Base-by-base conservation (phyloP, 2,888 invertebrate genomes). In the Gari tellinella region DNA sequence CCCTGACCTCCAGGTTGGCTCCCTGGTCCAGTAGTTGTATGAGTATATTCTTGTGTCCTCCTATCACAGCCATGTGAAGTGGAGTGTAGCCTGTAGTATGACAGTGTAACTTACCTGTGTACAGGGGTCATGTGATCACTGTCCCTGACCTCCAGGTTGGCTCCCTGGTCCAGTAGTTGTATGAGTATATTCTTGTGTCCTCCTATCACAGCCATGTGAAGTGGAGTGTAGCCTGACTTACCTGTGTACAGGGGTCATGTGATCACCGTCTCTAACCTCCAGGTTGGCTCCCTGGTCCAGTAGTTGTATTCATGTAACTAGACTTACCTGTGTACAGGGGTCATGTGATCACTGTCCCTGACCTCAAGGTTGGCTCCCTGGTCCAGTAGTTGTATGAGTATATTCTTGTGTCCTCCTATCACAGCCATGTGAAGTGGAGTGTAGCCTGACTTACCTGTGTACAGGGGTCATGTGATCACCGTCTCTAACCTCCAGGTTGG, bases 311-410 rank as follows among this genome's bases (percentile, higher is more conserved):
- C n/a, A n/a, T n/a, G n/a, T 31, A 31, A 10, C 31, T 31, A 31
- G 31, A 31, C 31, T 31, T 61, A 83, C 81, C 80, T 83, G 61
- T 83, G 83, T 21, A 80, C 72, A 21, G 83, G 81, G 0, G 81
- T 83, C 78, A 83, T 81, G 37, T 75, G 81, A 65, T 83, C 83
- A n/a, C 78, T 78, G 56, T 83, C 83, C 21, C 79, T 60, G 14
- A 69, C 56, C 40, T 78, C 75, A 17, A 73, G 51, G 52, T 68
- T 49, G 15, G 83, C 83, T 10, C 72, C 77, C 49, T 60, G 56
- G 38, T 66, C 38, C 14, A 83, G 43, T 17, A 83, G 58, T 25
- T 75, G 56, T 15, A 64, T 67, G 8, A 78, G 72, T 21, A 83
- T 76, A 2, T 73, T 61, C 40, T 64, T 57, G 31, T 72, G 60